phyloP scores from a whole-genome alignment of 35 echinoderm and acorn worm species.

The Apostichopus japonicus region DNA sequence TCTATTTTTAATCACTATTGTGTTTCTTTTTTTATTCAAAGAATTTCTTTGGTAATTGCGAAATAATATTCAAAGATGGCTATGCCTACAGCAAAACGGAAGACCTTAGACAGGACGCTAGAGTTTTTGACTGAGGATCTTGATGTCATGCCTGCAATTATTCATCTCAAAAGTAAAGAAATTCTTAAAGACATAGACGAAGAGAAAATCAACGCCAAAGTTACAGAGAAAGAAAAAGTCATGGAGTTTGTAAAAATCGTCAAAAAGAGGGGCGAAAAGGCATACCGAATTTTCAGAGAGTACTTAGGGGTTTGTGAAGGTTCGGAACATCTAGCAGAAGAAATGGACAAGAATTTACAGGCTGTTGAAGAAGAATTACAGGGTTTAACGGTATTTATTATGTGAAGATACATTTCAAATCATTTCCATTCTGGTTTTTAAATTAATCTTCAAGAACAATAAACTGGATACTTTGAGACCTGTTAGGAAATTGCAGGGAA shows the following conservation, averaged over 20 bases:
- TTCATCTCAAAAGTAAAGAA: background rate
- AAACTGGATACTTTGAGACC: background rate
- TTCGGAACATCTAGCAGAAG: constrained; percentile 19
- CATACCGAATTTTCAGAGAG: background rate
- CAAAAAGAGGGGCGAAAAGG: background rate
- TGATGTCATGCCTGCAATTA: background rate
- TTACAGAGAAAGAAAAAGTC: background rate
- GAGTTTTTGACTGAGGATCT: background rate
- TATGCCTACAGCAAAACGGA: constrained; percentile 1
- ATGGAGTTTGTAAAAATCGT: background rate
- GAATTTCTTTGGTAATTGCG: no score
- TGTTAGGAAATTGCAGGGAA: no score
- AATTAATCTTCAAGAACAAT: background rate
- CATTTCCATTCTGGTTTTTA: no score
- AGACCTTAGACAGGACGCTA: background rate
- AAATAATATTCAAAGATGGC: constrained; percentile 5
- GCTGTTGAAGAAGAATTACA: background rate
- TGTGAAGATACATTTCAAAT: no score
- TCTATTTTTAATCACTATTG: no score
- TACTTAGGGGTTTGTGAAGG: background rate
- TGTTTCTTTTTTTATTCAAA: no score
- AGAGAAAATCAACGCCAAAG: background rate
- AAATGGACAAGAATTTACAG: background rate
- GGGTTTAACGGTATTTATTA: background rate
- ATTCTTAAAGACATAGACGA: background rate